These are phyloP conservation scores for Muscidifurax raptorellus DNA, from an alignment of 1,140 invertebrate genomes.

Conservation along the genomic window DNA sequence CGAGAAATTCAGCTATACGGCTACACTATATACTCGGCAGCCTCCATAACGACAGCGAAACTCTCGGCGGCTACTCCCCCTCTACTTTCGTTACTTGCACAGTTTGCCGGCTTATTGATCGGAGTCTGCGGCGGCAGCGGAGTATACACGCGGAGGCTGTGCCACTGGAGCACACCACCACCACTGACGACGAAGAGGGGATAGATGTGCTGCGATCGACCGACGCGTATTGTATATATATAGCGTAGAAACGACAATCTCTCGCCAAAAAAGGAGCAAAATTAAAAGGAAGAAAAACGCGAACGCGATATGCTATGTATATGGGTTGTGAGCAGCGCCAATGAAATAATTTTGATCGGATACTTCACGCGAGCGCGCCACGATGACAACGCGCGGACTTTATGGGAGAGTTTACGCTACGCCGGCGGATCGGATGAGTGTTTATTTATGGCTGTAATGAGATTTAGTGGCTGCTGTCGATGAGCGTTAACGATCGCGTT, in stretches of 20 bases:
- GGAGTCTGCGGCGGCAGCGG: slow-evolving; percentile 56
- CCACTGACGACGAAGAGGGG: not conserved
- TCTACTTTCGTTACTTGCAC: slow-evolving; percentile 60
- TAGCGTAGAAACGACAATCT: not conserved
- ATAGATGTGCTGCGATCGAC: slow-evolving; percentile 27
- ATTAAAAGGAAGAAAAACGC: not conserved
- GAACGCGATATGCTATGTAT: not conserved
- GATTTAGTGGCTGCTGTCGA: not conserved
- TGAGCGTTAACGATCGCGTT: not conserved
- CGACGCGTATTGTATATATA: not conserved
- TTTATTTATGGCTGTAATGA: slow-evolving; percentile 27
- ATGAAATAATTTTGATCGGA: slow-evolving; percentile 25
- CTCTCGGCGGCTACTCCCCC: too few species aligned
- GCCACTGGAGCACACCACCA: slow-evolving; percentile 14
- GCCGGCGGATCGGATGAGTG: not conserved
- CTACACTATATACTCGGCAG: slow-evolving; percentile 18
- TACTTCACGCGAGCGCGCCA: not conserved
- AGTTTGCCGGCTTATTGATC: slow-evolving; percentile 72
- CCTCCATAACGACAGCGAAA: slow-evolving; percentile 49
- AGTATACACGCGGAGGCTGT: slow-evolving; percentile 63
- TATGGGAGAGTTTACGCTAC: not conserved
- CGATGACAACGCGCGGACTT: not conserved
- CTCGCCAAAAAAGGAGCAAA: not conserved
- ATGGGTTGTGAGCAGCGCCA: not conserved
- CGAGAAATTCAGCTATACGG: slow-evolving; percentile 31